These are phyloP conservation scores for Patiria pectinifera DNA, from an alignment of 53 echinoderm and acorn worm genomes.

Conservation along the genomic window DNA sequence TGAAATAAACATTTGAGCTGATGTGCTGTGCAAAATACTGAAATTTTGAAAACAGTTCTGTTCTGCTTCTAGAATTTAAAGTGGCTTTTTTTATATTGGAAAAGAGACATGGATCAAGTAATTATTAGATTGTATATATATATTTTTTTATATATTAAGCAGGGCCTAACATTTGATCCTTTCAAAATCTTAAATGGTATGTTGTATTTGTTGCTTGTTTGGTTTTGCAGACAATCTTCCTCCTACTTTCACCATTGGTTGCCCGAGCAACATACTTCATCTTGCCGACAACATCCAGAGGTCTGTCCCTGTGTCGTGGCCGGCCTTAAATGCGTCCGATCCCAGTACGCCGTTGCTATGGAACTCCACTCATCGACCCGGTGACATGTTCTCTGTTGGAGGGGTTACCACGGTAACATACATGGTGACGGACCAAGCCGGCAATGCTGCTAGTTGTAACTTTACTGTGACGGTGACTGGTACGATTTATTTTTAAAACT, in stretches of 20 bases:
- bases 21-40: too few relatives aligned
- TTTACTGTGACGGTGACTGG: slow-evolving; percentile 49
- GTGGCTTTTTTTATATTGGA: too few relatives aligned
- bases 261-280: neutral
- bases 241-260: neutral
- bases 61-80: too few relatives aligned
- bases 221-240: neutral
- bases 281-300: neutral
- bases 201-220: neutral
- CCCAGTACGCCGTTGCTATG: neutral
- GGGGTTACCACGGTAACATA: slow-evolving; percentile 23
- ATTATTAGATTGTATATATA: too few relatives aligned
- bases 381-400: slow-evolving; percentile 27
- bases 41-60: too few relatives aligned
- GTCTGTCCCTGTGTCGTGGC: neutral
- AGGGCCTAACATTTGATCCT: too few relatives aligned
- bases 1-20: too few relatives aligned
- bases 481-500: neutral
- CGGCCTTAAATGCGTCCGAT: neutral
- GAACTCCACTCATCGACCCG: neutral
- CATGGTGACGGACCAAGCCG: slow-evolving; percentile 34
- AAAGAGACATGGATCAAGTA: too few relatives aligned
- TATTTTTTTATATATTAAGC: too few relatives aligned
- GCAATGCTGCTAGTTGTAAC: slow-evolving; percentile 30
- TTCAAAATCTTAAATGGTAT: too few relatives aligned